A percentile compares a stretch with the other conserved stretches of the same genome.
Evolutionary conservation across 2,797 vertebrate genomes (phyloP).

Genomic region (Oceanodroma leucorhoa): DNA sequence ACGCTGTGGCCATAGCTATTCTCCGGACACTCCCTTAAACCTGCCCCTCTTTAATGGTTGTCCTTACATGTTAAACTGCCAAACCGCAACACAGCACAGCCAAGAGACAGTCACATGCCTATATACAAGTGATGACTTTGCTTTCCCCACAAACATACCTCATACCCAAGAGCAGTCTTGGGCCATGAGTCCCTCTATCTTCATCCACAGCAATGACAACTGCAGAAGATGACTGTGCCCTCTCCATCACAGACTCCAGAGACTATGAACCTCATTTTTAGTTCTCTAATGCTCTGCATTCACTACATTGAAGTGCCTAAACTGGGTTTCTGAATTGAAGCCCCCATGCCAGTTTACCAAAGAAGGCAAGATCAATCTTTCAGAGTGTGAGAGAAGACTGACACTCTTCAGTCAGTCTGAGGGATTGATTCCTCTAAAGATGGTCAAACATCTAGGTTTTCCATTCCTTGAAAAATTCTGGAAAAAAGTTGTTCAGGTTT

Average conservation of each 20-base stretch:
- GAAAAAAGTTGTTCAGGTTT: not conserved
- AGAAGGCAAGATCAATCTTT: not conserved
- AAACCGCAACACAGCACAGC: not conserved
- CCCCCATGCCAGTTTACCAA: not conserved
- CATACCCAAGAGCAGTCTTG: rapidly evolving
- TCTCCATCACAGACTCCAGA: not conserved
- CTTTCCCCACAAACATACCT: not conserved
- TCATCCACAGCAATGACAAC: not conserved
- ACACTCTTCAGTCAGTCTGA: no score
- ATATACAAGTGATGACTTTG: not conserved
- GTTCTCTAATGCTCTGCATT: not conserved
- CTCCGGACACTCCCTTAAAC: not conserved
- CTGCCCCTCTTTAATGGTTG: not conserved
- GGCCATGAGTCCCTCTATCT: rapidly evolving
- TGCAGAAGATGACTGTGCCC: not conserved
- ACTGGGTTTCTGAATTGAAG: not conserved
- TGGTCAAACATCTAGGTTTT: not conserved
- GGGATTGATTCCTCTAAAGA: not conserved
- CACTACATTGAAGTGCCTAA: not conserved
- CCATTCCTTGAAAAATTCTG: not conserved
- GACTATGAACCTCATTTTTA: not conserved
- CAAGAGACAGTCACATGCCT: not conserved
- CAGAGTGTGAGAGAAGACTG: not conserved
- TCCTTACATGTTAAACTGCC: not conserved
- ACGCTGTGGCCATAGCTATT: not conserved